Evolutionary conservation across 2,113 vertebrate genomes (phyloP), one percentile per base, ranked within the genome.

Genomic region (Microtus montanus): DNA sequence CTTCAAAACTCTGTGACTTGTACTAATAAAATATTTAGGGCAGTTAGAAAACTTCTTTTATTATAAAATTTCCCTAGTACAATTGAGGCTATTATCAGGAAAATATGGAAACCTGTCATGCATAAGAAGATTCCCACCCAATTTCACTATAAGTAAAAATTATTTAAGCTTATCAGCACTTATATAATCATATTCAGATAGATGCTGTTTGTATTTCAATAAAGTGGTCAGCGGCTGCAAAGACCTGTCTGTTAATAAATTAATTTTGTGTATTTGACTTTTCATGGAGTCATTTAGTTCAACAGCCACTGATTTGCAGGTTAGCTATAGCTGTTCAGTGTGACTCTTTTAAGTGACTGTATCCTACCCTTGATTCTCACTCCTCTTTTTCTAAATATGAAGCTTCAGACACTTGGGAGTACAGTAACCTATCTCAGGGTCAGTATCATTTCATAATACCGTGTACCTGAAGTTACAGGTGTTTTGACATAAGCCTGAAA

Each of bases 1-100:
- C 49, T 94, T 94, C 44, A 95, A 47, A 96, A 84, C 8, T 77
- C 44, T 93, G 88, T 93, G 3, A 22, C 78, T 83, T 87, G 41
- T 92, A 52, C 54, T 94, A 47, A 91, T 63, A 66, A 95, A 90
- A 95, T 87, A 82, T 68, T 70, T 33, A 94, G n/a, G 30, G 61
- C 41, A 13, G 11, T 87, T 84, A 35, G 49, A 92, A 87, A 83
- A 10, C 66, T 96, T 41, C 11, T 85, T 68, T 93, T 90, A 87
- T 71, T 87, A 89, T 87, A 30, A 91, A 79, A 95, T 96, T 89
- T 19, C 35, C 35, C 33, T 80, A 64, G n/a, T 7, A 66, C 24
- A 95, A 41, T 71, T 75, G 78, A 63, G 26, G 86, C 10, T 26
- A 41, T 91, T 92, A 68, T 89, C 52, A 77, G 35, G 38, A 87